Evolutionary conservation across 2,888 invertebrate species (phyloP).

Genomic region (Thysanoteuthis rhombus): DNA sequence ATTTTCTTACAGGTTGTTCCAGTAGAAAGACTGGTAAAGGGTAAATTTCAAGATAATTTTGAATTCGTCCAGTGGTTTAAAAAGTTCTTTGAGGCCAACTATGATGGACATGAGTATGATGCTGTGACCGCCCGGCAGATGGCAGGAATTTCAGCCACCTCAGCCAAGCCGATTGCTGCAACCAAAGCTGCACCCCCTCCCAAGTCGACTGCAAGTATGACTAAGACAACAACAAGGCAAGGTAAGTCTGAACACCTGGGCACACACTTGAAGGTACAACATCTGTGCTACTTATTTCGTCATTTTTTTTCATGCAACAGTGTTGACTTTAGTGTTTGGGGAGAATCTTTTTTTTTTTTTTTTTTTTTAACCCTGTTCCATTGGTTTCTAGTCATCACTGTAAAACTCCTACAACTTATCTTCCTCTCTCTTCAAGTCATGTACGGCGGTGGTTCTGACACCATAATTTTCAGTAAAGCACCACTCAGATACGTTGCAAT

Average conservation of each 20-base stretch:
- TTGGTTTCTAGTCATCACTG: too few relatives aligned
- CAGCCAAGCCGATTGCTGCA: background rate
- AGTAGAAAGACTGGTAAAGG: conserved; percentile 98
- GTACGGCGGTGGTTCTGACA: too few relatives aligned
- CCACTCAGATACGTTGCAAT: too few relatives aligned
- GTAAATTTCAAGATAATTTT: conserved; percentile 99
- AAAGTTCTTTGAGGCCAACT: conserved; percentile 99
- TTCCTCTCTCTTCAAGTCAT: too few relatives aligned
- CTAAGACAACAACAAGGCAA: conserved; percentile 29
- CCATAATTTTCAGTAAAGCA: too few relatives aligned
- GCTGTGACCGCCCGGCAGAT: conserved; percentile 82
- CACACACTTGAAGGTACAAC: too few relatives aligned
- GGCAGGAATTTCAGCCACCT: background rate
- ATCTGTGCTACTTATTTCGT: too few relatives aligned
- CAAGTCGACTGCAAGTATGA: conserved; percentile 14
- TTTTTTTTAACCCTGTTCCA: background rate
- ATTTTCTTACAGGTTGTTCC: conserved; percentile 87
- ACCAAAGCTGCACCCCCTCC: background rate
- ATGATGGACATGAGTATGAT: conserved; percentile 96
- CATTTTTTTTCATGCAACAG: too few relatives aligned
- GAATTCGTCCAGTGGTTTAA: conserved; percentile 99
- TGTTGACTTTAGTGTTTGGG: too few relatives aligned
- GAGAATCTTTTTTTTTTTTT: background rate
- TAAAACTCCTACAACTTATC: too few relatives aligned
- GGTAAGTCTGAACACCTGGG: background rate